Base-by-base conservation (phyloP, 2,888 invertebrate species). In the Lithophane ornitopus region DNA sequence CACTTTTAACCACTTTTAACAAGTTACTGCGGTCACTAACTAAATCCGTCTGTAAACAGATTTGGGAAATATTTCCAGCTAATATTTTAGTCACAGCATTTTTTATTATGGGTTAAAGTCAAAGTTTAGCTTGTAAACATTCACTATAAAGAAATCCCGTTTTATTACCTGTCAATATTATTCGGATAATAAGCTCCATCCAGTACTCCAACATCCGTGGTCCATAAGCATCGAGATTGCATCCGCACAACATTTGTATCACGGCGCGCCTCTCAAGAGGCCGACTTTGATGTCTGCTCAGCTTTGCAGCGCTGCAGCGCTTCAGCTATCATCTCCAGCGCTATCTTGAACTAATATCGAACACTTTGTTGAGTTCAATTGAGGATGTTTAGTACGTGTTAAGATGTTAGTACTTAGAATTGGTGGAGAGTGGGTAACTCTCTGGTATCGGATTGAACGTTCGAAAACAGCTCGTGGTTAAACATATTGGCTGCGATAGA, bases 241-340 rank as follows among this genome's bases (percentile, higher is more conserved):
- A 84, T 85, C 84, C 86, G 86, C 63, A 82, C 83, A 74, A 73
- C 82, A 78, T 83, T 85, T 85, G 83, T 83, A 85, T 82, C 83
- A 70, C 70, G 78, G 78, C 39, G 78, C 41, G 56, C 67, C 56
- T 82, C 86, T 83, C 83, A 73, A 83, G 86, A 78, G 86, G 75
- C 84, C 86, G 86, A 78, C 86, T 85, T 85, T 85, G 85, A 85
- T 86, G 86, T 85, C 84, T 72, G 84, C 70, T 63, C 72, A 73
- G 86, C 74, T 74, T 63, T 74, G 81, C 80, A 70, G 73, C 69
- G 59, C 65, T 71, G 81, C 76, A 74, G 34, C 74, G 77, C 70
- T 41, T 72, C 69, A 67, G 59, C 71, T 82, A 83, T 82, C 82
- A 69, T 65, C 61, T 54, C n/a, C 69, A 74, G 72, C 49, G 46